Conservation (phyloP, 2,888 invertebrate genomes). For the Pterostichus niger region DNA sequence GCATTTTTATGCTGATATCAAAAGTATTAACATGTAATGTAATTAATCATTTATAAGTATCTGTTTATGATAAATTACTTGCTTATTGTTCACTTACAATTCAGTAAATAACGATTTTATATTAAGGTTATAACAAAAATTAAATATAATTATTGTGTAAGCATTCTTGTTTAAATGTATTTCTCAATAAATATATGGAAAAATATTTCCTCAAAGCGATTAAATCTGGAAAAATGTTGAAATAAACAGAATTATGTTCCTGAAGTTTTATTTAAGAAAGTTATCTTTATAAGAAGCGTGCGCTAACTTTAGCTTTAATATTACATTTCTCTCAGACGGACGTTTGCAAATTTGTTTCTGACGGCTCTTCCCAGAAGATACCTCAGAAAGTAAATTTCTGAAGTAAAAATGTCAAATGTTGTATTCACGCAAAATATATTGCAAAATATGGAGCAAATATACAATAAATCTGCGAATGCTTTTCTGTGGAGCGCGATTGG, state of each 20-base stretch:
- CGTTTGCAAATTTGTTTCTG: slow-evolving; percentile 62
- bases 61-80: too few species aligned
- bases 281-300: slow-evolving; percentile 15
- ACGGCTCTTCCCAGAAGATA: slow-evolving; percentile 51
- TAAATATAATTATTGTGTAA: too few species aligned
- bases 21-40: too few species aligned
- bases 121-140: too few species aligned
- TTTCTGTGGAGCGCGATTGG: not conserved
- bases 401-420: slow-evolving; percentile 47
- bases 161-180: too few species aligned
- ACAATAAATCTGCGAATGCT: slow-evolving; percentile 13
- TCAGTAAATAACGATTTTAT: too few species aligned
- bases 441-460: not conserved
- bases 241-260: slow-evolving; percentile 43
- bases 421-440: slow-evolving; percentile 13
- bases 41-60: too few species aligned
- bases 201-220: slow-evolving; percentile 33
- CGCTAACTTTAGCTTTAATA: slow-evolving; percentile 16
- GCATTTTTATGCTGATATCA: too few species aligned
- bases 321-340: slow-evolving; percentile 31
- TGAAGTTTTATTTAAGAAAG: slow-evolving; percentile 48
- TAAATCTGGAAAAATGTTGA: slow-evolving; percentile 49
- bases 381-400: slow-evolving; percentile 51
- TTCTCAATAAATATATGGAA: too few species aligned
- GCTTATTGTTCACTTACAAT: too few species aligned